Conservation (phyloP, 2,797 vertebrate genomes). For the Scarus forsteni region DNA sequence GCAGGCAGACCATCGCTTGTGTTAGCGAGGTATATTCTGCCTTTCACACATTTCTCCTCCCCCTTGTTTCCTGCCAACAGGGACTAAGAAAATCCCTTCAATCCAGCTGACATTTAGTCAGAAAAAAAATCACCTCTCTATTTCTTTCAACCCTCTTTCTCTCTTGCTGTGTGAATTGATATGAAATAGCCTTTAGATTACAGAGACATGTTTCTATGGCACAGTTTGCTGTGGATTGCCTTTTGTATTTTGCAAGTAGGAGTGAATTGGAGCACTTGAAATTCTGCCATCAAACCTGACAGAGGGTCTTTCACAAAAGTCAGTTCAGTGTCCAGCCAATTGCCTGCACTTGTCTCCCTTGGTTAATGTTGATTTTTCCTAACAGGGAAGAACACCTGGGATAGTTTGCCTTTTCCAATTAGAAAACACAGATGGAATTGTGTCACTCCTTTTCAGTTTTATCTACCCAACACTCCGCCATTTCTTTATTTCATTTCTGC, state of each 20-base stretch:
- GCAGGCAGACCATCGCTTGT: background rate
- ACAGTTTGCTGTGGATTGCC: background rate
- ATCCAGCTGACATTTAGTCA: conserved; percentile 22
- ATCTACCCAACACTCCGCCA: background rate
- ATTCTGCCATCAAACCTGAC: conserved; percentile 16
- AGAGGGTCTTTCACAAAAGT: background rate
- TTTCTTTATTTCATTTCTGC: background rate
- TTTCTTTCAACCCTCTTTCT: background rate
- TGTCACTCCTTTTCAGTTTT: background rate
- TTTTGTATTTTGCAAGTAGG: conserved; percentile 8
- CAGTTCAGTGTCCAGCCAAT: background rate
- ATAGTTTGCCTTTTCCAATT: background rate
- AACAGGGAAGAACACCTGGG: conserved; percentile 10
- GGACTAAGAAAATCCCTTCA: background rate
- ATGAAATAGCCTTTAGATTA: conserved; percentile 31
- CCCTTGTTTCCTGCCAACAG: conserved; percentile 1
- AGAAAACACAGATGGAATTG: conserved; percentile 5
- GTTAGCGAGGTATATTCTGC: background rate
- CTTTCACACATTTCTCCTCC: background rate
- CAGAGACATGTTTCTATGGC: conserved; percentile 4
- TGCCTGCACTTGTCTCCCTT: conserved; percentile 1
- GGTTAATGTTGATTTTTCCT: conserved; percentile 4
- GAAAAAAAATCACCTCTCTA: conserved; percentile 18
- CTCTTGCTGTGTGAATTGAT: background rate
- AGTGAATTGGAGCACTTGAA: conserved; percentile 25